phyloP scores from a whole-genome alignment of 2,113 vertebrate species.

The Panurus biarmicus region DNA sequence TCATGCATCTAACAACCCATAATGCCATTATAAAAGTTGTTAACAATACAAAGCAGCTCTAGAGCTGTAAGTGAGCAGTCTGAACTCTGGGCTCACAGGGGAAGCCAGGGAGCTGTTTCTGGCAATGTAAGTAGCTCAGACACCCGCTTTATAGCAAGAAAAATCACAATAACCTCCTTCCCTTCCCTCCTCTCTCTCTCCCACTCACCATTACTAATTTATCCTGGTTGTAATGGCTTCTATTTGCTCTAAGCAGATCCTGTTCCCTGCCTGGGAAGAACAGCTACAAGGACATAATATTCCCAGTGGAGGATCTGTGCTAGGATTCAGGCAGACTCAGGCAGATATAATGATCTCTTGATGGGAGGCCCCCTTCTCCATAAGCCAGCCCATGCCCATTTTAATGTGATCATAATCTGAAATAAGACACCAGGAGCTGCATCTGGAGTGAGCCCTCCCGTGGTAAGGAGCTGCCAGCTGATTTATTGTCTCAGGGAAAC shows the following conservation, averaged over 20 bases:
- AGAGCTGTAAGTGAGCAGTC: background rate
- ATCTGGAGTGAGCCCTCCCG: background rate
- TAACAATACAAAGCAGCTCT: background rate
- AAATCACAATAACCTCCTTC: background rate
- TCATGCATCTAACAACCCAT: background rate
- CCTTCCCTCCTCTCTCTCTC: background rate
- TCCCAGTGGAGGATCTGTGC: constrained; percentile 12
- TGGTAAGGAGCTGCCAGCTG: background rate
- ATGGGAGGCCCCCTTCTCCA: background rate
- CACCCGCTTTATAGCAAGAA: background rate
- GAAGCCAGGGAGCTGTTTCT: background rate
- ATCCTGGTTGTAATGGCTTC: constrained; percentile 16
- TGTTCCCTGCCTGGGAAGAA: constrained; percentile 10
- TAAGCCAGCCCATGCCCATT: background rate
- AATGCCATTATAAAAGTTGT: background rate
- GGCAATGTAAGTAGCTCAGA: background rate
- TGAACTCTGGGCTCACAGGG: background rate
- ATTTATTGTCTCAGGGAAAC: background rate
- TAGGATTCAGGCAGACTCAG: background rate
- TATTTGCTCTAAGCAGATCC: constrained; percentile 22
- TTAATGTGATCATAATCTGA: background rate
- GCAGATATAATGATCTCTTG: background rate
- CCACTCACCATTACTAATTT: constrained; percentile 47
- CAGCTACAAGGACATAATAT: constrained; percentile 20
- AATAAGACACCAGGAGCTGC: background rate